These are phyloP conservation scores for Nebria ingens DNA, from an alignment of 1,140 invertebrate species.

Conservation along the genomic window DNA sequence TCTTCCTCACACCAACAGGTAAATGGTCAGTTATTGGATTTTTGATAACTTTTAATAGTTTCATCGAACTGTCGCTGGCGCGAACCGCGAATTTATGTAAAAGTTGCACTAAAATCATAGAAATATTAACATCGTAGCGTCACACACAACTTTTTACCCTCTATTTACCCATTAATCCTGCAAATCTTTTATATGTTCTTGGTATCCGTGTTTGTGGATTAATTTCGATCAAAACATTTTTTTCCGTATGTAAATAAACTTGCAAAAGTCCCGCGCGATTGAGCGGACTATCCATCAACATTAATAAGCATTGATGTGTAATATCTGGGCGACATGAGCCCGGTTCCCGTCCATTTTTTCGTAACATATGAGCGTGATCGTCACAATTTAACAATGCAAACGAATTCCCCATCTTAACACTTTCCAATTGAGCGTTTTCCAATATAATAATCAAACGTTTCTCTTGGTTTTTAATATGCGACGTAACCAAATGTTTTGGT, in stretches of 20 bases:
- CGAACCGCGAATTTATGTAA: constrained; percentile 89
- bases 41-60: constrained; percentile 93
- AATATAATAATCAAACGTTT: constrained; percentile 89
- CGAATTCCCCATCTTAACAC: constrained; percentile 83
- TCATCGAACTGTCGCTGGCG: constrained; percentile 80
- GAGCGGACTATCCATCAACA: constrained; percentile 93
- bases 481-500: constrained; percentile 54
- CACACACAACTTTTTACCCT: neutral
- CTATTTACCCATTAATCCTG: constrained; percentile 89
- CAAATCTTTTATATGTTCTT: constrained; percentile 95
- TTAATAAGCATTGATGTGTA: constrained; percentile 87
- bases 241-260: constrained; percentile 90
- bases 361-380: constrained; percentile 75
- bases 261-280: constrained; percentile 82
- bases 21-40: constrained; percentile 93
- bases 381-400: constrained; percentile 93
- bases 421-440: constrained; percentile 90
- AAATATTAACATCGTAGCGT: constrained; percentile 7
- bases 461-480: constrained; percentile 67
- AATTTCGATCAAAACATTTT: constrained; percentile 97
- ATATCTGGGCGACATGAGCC: constrained; percentile 88
- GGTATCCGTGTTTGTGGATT: constrained; percentile 98
- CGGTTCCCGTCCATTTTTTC: constrained; percentile 74
- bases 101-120: constrained; percentile 87
- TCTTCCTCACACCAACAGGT: constrained; percentile 88